phyloP scores from a whole-genome alignment of 2,797 vertebrate species.

The Carapus acus region DNA sequence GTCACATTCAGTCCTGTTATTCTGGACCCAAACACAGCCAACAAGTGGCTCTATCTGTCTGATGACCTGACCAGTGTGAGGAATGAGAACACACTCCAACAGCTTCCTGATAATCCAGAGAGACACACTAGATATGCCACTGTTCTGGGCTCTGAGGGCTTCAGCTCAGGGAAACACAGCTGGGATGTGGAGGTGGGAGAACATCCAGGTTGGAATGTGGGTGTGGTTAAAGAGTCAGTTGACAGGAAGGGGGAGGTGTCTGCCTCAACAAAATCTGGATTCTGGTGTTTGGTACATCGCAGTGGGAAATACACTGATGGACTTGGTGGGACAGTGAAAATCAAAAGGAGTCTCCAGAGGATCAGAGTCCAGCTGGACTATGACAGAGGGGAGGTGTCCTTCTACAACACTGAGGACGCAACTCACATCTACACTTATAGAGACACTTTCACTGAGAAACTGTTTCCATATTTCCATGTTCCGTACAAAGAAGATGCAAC shows the following conservation, averaged over 20 bases:
- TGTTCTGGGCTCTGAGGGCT: conserved; percentile 32
- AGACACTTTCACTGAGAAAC: conserved; percentile 29
- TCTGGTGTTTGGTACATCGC: no score
- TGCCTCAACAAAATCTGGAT: no score
- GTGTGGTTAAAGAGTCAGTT: conserved; percentile 27
- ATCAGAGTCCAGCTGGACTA: conserved; percentile 42
- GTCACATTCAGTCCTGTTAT: conserved; percentile 28
- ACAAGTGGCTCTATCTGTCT: conserved; percentile 6
- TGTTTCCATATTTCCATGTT: conserved; percentile 22
- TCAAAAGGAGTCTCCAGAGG: conserved; percentile 32
- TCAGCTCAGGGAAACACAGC: conserved; percentile 44
- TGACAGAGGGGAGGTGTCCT: conserved; percentile 34
- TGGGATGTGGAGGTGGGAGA: conserved; percentile 49
- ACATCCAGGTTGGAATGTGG: conserved; percentile 19
- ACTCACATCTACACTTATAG: conserved; percentile 24
- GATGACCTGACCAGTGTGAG: conserved; percentile 40
- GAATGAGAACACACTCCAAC: not conserved
- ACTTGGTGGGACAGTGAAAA: not conserved
- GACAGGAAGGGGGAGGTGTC: conserved; percentile 7
- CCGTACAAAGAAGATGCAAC: not conserved
- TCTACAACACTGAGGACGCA: conserved; percentile 29
- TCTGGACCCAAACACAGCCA: conserved; percentile 36
- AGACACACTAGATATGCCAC: rapidly evolving
- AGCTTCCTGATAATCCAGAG: conserved; percentile 38
- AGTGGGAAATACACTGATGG: not conserved